Evolutionary conservation across 2,888 invertebrate species (phyloP), one percentile per base, ranked within the genome.

Genomic region (Agelastica alni): DNA sequence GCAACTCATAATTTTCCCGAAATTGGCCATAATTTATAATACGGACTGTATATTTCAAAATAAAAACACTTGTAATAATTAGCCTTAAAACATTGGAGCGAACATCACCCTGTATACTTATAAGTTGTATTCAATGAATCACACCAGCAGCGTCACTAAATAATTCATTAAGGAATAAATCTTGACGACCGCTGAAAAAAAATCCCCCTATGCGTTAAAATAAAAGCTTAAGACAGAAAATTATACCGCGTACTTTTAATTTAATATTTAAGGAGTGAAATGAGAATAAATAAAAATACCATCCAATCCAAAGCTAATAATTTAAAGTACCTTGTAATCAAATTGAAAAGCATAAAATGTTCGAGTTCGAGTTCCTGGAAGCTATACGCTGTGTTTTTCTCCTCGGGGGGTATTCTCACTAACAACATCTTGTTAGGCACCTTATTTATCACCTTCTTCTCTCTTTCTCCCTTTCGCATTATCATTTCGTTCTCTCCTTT

Each of bases 371-470:
- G 57, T 58, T 56, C 49, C 37, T 45, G 44, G 56, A 58, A 52
- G 53, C 55, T 57, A 37, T 57, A 62, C 65, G 61, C 66, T 66
- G 67, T 74, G 71, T 73, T 72, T 69, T 70, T 70, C 73, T 73
- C 77, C 75, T 73, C 74, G 61, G 77, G 77, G 76, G 76, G 77
- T 74, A 75, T 73, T 71, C 72, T 69, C 74, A 73, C 71, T 74
- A 75, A 75, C 74, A 74, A 73, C 75, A 72, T 75, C 75, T 76
- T 75, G 77, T 77, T 77, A 75, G 73, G 73, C 71, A 71, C 72
- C 72, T 75, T 77, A 76, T 77, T 77, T 77, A 77, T 76, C 75
- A 72, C 75, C 64, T 63, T 46, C 49, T 58, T 49, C 47, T 70
- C 70, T 65, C 63, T 55, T 61, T 69, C 64, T 39, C 13, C n/a